Percentiles rank a stretch among this genome's conserved stretches.
These are phyloP conservation scores for Prinia subflava DNA, from an alignment of 2,113 vertebrate genomes.

Conservation along the genomic window DNA sequence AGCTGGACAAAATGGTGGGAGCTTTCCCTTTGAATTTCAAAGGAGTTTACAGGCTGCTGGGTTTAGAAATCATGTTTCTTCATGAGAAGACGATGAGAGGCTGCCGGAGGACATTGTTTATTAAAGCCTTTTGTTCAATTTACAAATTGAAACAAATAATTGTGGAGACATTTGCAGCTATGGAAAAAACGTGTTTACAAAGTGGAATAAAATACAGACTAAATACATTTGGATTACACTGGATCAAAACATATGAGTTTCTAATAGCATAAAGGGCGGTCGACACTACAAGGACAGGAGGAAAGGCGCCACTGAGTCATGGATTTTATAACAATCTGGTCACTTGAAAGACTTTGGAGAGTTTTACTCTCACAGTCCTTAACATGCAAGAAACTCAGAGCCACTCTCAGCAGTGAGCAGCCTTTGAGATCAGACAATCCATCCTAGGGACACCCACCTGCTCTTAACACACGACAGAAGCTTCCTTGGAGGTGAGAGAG, in stretches of 20 bases:
- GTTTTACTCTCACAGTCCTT: not conserved
- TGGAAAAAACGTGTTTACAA: constrained; percentile 79
- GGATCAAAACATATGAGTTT: constrained; percentile 54
- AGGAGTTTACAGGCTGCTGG: constrained; percentile 17
- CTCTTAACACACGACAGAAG: not conserved
- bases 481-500: not conserved
- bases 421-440: not conserved
- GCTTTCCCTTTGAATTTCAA: not conserved
- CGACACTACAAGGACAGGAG: constrained; percentile 27
- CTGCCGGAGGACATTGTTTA: constrained; percentile 74
- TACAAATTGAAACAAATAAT: constrained; percentile 82
- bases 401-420: not conserved
- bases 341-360: not conserved
- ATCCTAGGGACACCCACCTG: not conserved
- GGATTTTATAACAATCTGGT: constrained; percentile 38
- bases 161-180: constrained; percentile 76
- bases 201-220: constrained; percentile 76
- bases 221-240: constrained; percentile 74
- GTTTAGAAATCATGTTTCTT: constrained; percentile 31
- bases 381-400: not conserved
- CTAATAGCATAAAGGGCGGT: constrained; percentile 46
- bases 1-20: constrained; percentile 34
- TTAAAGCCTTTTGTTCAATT: constrained; percentile 76
- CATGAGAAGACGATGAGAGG: constrained; percentile 26
- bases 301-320: constrained; percentile 68